Evolutionary conservation across 2,888 invertebrate genomes (phyloP).

Genomic region (Callinectes sapidus): DNA sequence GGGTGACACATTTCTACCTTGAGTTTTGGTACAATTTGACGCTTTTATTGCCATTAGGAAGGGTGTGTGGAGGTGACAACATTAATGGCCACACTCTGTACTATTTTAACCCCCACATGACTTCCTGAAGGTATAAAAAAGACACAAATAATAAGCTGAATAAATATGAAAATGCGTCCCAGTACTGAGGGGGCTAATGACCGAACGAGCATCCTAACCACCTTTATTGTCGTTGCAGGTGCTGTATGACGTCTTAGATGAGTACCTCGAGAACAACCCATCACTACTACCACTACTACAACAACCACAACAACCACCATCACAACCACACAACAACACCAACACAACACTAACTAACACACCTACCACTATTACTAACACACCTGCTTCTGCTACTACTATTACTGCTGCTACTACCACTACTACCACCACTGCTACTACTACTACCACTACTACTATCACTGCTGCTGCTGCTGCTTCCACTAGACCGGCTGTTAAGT

Average conservation of each 20-base stretch:
- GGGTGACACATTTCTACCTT: too few species aligned
- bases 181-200: too few species aligned
- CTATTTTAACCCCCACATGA: too few species aligned
- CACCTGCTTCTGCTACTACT: too few species aligned
- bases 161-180: too few species aligned
- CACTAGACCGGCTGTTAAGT: neutral
- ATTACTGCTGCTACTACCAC: neutral
- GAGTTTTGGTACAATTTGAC: too few species aligned
- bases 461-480: neutral
- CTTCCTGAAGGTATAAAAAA: too few species aligned
- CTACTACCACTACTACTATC: neutral
- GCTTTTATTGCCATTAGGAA: too few species aligned
- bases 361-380: neutral
- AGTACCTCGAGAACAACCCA: slow-evolving; percentile 61
- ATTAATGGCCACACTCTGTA: too few species aligned
- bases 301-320: neutral
- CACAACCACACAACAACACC: neutral
- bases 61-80: too few species aligned
- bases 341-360: neutral
- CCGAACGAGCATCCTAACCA: too few species aligned
- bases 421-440: neutral
- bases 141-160: too few species aligned
- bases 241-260: slow-evolving; percentile 69
- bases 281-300: neutral
- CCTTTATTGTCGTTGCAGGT: slow-evolving; percentile 38